These are phyloP conservation scores for Aurelia sp. DNA, from an alignment of 30 jellyfish, hydroid and myxozoan genomes.

Conservation along the genomic window DNA sequence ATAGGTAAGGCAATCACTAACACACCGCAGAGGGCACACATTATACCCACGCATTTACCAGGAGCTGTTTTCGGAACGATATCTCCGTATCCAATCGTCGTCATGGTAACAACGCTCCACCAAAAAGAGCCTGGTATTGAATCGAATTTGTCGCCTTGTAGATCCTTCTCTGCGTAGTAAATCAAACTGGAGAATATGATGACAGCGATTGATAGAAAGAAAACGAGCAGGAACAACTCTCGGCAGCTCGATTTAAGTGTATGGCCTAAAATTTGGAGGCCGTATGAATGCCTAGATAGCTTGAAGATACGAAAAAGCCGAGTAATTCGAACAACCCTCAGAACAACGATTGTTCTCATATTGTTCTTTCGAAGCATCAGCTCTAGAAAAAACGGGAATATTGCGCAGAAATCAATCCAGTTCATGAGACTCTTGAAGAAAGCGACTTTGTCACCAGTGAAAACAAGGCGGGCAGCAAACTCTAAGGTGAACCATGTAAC, in stretches of 20 bases:
- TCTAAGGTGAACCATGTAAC: conserved; percentile 89
- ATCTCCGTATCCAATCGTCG: conserved; percentile 96
- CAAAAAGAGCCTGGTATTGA: conserved; percentile 94
- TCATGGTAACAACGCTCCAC: conserved; percentile 98
- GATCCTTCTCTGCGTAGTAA: conserved; percentile 89
- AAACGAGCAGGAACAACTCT: conserved; percentile 79
- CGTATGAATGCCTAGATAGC: conserved; percentile 90
- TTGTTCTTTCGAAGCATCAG: conserved; percentile 55
- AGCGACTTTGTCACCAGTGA: conserved; percentile 60
- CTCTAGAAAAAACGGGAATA: conserved; percentile 84
- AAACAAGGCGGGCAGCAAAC: conserved; percentile 59
- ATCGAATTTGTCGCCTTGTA: conserved; percentile 59
- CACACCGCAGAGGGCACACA: conserved; percentile 97
- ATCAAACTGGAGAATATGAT: conserved; percentile 88
- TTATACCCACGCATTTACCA: conserved; percentile 86
- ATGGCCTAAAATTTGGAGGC: conserved; percentile 92
- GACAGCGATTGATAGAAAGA: conserved; percentile 89
- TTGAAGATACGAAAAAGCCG: conserved; percentile 89
- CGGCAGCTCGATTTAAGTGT: conserved; percentile 91
- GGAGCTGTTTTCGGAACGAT: conserved; percentile 84
- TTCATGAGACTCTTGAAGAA: conserved; percentile 77
- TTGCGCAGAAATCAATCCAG: conserved; percentile 94
- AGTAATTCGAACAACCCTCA: conserved; percentile 83
- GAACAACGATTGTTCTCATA: conserved; percentile 85
- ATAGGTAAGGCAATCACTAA: conserved; percentile 88